These are phyloP conservation scores for Watsonalla binaria DNA, from an alignment of 2,888 invertebrate species.

Conservation along the genomic window DNA sequence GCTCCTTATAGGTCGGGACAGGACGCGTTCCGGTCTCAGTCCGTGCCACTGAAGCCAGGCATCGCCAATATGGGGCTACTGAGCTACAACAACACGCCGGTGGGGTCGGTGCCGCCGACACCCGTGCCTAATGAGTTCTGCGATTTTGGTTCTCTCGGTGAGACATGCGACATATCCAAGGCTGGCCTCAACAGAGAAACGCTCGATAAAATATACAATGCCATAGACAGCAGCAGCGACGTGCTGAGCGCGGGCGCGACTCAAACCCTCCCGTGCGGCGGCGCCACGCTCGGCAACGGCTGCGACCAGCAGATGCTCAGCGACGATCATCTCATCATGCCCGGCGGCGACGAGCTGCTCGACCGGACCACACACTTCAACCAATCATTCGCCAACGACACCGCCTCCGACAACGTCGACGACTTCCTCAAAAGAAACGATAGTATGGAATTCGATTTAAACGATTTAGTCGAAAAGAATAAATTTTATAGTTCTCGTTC, in stretches of 20 bases:
- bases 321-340: constrained; percentile 63
- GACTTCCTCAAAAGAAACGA: constrained; percentile 66
- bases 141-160: constrained; percentile 82
- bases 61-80: constrained; percentile 56
- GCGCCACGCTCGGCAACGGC: constrained; percentile 53
- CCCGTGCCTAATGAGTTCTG: constrained; percentile 85
- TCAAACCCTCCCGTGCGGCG: constrained; percentile 48
- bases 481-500: constrained; percentile 81
- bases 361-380: constrained; percentile 52
- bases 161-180: constrained; percentile 74
- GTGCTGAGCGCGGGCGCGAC: constrained; percentile 54
- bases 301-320: constrained; percentile 62
- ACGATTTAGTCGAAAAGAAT: constrained; percentile 59
- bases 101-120: constrained; percentile 82
- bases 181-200: constrained; percentile 79
- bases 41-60: constrained; percentile 85
- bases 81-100: constrained; percentile 76
- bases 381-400: constrained; percentile 49
- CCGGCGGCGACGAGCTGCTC: constrained; percentile 53
- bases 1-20: constrained; percentile 58
- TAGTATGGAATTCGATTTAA: constrained; percentile 66
- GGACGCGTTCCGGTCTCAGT: constrained; percentile 83
- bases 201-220: constrained; percentile 82
- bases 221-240: constrained; percentile 76
- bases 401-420: constrained; percentile 56